Evolutionary conservation across 2,113 vertebrate genomes (phyloP).

Genomic region (Procavia capensis): DNA sequence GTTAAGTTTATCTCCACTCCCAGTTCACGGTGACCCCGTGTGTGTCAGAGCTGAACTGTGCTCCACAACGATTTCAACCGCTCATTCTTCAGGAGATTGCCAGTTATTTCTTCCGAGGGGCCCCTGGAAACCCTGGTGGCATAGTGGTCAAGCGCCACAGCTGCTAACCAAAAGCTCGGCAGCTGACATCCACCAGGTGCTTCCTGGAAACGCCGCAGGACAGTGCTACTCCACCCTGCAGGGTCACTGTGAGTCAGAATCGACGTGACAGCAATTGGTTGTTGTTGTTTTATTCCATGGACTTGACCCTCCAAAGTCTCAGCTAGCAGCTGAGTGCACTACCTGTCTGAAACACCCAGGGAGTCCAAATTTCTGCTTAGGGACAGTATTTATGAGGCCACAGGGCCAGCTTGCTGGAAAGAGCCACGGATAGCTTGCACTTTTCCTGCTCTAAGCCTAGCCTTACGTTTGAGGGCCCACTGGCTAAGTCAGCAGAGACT

Average conservation of each 20-base stretch:
- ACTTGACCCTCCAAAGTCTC: neutral
- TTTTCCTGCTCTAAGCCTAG: neutral
- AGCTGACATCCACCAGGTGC: no score
- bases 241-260: no score
- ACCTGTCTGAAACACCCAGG: neutral
- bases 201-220: no score
- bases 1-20: neutral
- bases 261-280: no score
- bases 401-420: neutral
- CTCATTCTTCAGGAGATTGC: neutral
- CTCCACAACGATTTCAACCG: neutral
- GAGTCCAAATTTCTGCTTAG: neutral
- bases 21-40: neutral
- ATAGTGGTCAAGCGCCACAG: no score
- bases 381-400: neutral
- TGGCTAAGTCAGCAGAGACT: neutral
- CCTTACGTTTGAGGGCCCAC: neutral
- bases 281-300: no score
- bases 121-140: no score
- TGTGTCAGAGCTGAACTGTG: neutral
- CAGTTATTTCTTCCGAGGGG: neutral
- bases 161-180: no score
- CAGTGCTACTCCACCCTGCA: no score
- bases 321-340: neutral
- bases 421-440: rapidly evolving